phyloP scores from a whole-genome alignment of 2,888 invertebrate genomes.

The Neoascia interrupta region DNA sequence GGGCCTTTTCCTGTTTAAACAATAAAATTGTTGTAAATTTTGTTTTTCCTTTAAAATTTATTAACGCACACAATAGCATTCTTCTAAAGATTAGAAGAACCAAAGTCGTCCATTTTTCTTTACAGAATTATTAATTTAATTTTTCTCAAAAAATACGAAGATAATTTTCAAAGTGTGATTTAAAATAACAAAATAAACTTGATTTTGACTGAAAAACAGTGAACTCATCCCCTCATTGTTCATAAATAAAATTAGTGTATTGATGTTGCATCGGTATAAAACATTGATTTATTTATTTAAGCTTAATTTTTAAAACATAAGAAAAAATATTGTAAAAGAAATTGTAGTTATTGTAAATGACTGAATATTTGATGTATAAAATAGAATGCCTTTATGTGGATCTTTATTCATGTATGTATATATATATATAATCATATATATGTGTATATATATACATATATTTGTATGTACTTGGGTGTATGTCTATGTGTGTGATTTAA shows the following conservation, averaged over 20 bases:
- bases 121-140: constrained; percentile 10
- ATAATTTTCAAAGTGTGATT: constrained; percentile 48
- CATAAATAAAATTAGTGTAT: constrained; percentile 23
- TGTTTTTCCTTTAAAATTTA: constrained; percentile 55
- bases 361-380: constrained; percentile 42
- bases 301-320: constrained; percentile 14
- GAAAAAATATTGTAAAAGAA: neutral
- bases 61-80: constrained; percentile 14
- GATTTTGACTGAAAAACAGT: constrained; percentile 64
- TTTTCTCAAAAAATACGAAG: constrained; percentile 2
- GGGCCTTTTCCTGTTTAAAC: constrained; percentile 80
- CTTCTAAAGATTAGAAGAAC: neutral
- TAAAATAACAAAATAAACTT: constrained; percentile 10
- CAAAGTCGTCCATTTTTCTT: constrained; percentile 40
- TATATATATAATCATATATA: constrained; percentile 14
- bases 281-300: neutral
- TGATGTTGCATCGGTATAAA: constrained; percentile 9
- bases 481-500: neutral
- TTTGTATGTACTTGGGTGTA: neutral
- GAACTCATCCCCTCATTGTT: constrained; percentile 52
- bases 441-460: neutral
- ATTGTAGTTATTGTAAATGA: constrained; percentile 55
- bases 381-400: constrained; percentile 40
- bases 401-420: constrained; percentile 26
- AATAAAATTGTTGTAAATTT: constrained; percentile 78